Evolutionary conservation across 2,888 invertebrate species (phyloP).

Genomic region (Hirtodrosophila cameraria): DNA sequence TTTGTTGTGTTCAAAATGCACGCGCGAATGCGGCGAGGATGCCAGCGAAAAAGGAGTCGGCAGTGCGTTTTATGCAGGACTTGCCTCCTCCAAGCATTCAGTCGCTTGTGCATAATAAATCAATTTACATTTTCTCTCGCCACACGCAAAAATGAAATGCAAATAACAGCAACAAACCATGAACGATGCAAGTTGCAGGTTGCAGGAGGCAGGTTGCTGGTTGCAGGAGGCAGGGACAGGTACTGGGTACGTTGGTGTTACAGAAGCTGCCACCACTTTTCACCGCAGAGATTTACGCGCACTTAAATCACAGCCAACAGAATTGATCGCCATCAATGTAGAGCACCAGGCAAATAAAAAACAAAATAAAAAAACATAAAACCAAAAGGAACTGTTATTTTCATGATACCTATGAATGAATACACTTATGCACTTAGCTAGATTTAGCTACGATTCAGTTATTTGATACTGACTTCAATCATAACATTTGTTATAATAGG

Average conservation of each 20-base stretch:
- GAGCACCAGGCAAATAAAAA: slow-evolving; percentile 24
- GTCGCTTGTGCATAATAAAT: slow-evolving; percentile 75
- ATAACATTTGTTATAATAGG: too few species aligned
- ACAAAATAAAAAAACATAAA: too few species aligned
- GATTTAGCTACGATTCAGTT: too few species aligned
- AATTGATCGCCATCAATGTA: slow-evolving; percentile 73
- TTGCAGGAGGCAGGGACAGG: background rate
- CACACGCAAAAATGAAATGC: slow-evolving; percentile 71
- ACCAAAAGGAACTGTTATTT: background rate
- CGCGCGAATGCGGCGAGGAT: slow-evolving; percentile 27
- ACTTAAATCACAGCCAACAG: slow-evolving; percentile 74
- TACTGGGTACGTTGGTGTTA: too few species aligned
- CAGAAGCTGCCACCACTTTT: slow-evolving; percentile 62
- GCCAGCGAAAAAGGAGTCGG: slow-evolving; percentile 1
- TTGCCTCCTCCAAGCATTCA: slow-evolving; percentile 54
- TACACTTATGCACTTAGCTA: too few species aligned
- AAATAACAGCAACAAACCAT: slow-evolving; percentile 73
- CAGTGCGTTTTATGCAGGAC: slow-evolving; percentile 24
- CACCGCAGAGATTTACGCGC: slow-evolving; percentile 76
- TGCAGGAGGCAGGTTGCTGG: background rate
- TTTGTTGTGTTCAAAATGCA: slow-evolving; percentile 26
- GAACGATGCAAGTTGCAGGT: slow-evolving; percentile 46
- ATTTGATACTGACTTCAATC: too few species aligned
- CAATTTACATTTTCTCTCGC: slow-evolving; percentile 74
- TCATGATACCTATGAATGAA: too few species aligned